These are phyloP conservation scores for Apostichopus leukothele DNA, from an alignment of 53 echinoderm and acorn worm genomes.

Conservation along the genomic window DNA sequence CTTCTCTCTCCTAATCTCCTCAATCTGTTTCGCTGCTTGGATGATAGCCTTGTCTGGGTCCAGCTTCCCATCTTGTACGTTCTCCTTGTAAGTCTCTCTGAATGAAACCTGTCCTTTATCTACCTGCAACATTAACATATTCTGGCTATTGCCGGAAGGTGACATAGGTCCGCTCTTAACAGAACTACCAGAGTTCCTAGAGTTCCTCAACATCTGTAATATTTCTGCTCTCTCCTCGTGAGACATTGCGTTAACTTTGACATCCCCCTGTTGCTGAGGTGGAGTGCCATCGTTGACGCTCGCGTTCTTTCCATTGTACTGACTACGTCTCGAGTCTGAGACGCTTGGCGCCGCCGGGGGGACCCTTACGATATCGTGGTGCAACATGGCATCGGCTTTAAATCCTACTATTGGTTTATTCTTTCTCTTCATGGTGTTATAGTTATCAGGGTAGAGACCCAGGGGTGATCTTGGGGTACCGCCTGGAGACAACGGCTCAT, in stretches of 20 bases:
- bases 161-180: constrained; percentile 59
- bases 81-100: constrained; percentile 78
- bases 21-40: constrained; percentile 76
- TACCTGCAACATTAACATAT: constrained; percentile 40
- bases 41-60: constrained; percentile 96
- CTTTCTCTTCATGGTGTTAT: constrained; percentile 73
- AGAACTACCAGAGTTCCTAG: constrained; percentile 52
- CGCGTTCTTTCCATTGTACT: neutral
- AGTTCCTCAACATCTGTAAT: constrained; percentile 78
- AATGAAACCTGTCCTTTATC: constrained; percentile 67
- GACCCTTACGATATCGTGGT: constrained; percentile 42
- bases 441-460: constrained; percentile 82
- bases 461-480: constrained; percentile 54
- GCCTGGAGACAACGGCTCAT: constrained; percentile 7
- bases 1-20: constrained; percentile 50
- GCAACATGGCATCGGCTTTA: constrained; percentile 45
- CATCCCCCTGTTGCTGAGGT: constrained; percentile 24
- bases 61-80: constrained; percentile 61
- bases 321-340: neutral
- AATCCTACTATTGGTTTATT: constrained; percentile 44
- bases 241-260: constrained; percentile 70
- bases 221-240: constrained; percentile 91
- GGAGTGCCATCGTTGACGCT: neutral
- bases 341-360: neutral
- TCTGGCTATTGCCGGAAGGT: constrained; percentile 39